phyloP scores from a whole-genome alignment of 2,888 invertebrate genomes.

The Microdon myrmicae region DNA sequence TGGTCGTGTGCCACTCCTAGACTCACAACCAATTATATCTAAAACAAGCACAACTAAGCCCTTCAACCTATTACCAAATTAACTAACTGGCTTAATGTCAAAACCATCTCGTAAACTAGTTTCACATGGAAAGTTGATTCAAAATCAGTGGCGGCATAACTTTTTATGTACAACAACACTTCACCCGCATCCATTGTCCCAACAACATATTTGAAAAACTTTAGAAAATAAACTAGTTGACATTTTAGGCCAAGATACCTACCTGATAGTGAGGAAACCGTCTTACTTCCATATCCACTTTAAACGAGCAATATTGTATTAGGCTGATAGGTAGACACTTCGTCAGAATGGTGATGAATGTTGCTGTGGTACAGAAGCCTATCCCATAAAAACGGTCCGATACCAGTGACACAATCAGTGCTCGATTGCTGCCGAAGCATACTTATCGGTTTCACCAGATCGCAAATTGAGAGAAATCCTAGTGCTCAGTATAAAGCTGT shows the following conservation, averaged over 20 bases:
- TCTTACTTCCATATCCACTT: constrained; percentile 44
- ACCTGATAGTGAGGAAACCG: constrained; percentile 42
- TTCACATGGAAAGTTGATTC: constrained; percentile 29
- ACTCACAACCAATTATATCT: constrained; percentile 32
- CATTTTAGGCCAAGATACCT: constrained; percentile 39
- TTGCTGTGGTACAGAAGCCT: constrained; percentile 44
- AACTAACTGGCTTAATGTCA: constrained; percentile 51
- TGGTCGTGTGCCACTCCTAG: constrained; percentile 41
- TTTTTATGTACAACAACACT: constrained; percentile 5
- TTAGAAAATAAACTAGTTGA: constrained; percentile 42
- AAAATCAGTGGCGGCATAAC: constrained; percentile 46
- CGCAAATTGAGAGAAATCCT: constrained; percentile 43
- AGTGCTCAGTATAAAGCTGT: constrained; percentile 48
- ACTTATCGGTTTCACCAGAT: constrained; percentile 44
- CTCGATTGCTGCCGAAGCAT: constrained; percentile 23
- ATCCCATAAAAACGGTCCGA: constrained; percentile 49
- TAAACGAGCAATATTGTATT: constrained; percentile 42
- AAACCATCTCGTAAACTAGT: constrained; percentile 46
- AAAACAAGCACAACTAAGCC: constrained; percentile 34
- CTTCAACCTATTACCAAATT: constrained; percentile 51
- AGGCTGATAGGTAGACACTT: constrained; percentile 26
- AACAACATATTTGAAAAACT: constrained; percentile 9
- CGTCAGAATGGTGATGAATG: constrained; percentile 45
- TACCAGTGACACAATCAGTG: constrained; percentile 50
- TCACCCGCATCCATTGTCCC: neutral